Evolutionary conservation across 2,113 vertebrate species (phyloP), one percentile per base, ranked within the genome.

Genomic region (Mungos mungo): DNA sequence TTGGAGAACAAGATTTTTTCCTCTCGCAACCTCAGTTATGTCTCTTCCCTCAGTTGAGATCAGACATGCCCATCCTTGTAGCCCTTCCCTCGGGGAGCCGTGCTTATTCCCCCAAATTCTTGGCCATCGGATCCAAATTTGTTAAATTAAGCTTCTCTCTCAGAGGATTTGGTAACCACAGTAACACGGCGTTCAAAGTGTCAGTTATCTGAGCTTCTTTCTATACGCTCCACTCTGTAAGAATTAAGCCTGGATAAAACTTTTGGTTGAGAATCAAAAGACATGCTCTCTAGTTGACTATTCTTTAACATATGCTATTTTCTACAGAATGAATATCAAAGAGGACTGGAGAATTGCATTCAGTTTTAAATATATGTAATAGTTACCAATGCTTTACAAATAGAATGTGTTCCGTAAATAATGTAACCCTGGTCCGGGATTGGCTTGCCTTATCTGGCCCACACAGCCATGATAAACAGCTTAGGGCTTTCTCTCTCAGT

Each of bases 361-460:
- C 12, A 35, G 52, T 74, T 96, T 92, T 96, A 92, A 96, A 86
- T 90, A n/a, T 77, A 88, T 95, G 79, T 93, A 96, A 92, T 74
- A 85, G 94, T 87, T 81, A 76, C 65, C 57, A 66, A 23, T n/a
- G 52, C 41, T 94, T 95, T 96, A 57, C 5, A 71, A 95, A 65
- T 90, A 76, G 74, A 96, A 90, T 88, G 92, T 41, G 21, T 79
- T 38, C 81, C 65, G 90, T 96, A 93, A 90, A 96, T 95, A 92
- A 72, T 63, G 76, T 35, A 92, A 81, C 31, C 69, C 50, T 31
- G 54, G 27, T 90, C 95, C 76, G 19, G 38, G 23, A 50, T 92
- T 85, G 83, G 69, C 79, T 82, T 86, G 92, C 41, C 92, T 97
- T 97, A 93, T 84, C 83, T 96, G 74, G 25, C 57, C n/a, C 33